Percentiles rank a stretch among this genome's conserved stretches.
Evolutionary conservation across 2,797 vertebrate genomes (phyloP).

Genomic region (Rallus crepitans): DNA sequence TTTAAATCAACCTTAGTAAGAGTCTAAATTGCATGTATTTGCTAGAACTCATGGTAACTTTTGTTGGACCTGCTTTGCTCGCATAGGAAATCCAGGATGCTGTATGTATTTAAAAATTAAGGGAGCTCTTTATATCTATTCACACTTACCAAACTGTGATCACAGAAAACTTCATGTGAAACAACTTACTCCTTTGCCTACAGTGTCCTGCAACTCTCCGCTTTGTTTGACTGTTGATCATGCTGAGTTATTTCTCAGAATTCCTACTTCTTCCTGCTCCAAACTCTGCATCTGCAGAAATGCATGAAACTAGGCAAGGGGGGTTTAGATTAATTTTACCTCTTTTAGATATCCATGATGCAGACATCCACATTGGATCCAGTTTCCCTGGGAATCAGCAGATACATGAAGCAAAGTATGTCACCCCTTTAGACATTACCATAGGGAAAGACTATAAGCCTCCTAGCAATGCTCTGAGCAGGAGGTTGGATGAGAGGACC

Average conservation of each 20-base stretch:
- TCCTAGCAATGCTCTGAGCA: not conserved
- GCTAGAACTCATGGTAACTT: fast-evolving
- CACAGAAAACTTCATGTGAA: not conserved
- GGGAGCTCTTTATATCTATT: not conserved
- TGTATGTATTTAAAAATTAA: not conserved
- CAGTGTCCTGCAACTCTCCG: not conserved
- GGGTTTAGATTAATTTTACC: not conserved
- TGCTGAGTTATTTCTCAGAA: not conserved
- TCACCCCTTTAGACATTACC: not conserved
- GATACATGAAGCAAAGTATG: not conserved
- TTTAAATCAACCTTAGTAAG: not conserved
- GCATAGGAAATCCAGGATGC: not conserved
- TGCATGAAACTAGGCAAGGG: fast-evolving
- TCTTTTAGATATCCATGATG: not conserved
- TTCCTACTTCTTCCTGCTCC: not conserved
- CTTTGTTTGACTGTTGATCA: not conserved
- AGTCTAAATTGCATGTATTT: not conserved
- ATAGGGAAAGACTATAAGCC: not conserved
- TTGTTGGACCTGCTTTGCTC: not conserved
- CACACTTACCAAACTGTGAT: not conserved
- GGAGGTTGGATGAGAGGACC: not conserved
- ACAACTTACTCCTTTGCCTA: not conserved
- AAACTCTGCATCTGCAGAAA: not conserved
- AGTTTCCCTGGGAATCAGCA: not conserved
- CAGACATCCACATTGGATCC: not conserved